These are phyloP conservation scores for Oceanodroma tethys DNA, from an alignment of 2,113 vertebrate genomes.

Conservation along the genomic window DNA sequence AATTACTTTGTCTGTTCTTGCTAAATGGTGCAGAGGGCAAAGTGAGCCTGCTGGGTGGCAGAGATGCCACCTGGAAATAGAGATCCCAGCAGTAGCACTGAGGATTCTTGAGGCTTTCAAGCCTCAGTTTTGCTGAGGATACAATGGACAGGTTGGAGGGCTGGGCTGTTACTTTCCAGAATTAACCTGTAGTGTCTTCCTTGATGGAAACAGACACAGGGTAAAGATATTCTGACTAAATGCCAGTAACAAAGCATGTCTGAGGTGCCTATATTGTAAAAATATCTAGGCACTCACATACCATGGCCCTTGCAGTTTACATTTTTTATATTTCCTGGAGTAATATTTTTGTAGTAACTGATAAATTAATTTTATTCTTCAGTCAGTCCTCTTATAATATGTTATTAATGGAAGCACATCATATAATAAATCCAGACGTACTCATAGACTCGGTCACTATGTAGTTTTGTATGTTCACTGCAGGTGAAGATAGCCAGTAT, in stretches of 20 bases:
- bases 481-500: not conserved
- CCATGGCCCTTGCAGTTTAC: not conserved
- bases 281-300: not conserved
- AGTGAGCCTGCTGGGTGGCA: rapidly evolving
- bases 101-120: not conserved
- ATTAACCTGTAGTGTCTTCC: not conserved
- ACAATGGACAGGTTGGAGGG: not conserved
- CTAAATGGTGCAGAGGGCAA: not conserved
- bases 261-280: not conserved
- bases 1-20: not conserved
- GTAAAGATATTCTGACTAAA: not conserved
- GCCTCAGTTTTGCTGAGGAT: not conserved
- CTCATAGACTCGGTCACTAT: not conserved
- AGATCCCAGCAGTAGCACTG: not conserved
- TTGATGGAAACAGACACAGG: not conserved
- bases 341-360: not conserved
- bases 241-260: not conserved
- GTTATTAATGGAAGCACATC: not conserved
- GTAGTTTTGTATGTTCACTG: not conserved
- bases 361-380: not conserved
- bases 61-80: not conserved
- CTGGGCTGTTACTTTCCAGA: not conserved
- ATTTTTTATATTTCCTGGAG: not conserved
- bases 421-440: not conserved
- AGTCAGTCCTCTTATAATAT: not conserved